phyloP scores from a whole-genome alignment of 2,888 invertebrate genomes.

The Octodonta nipae region DNA sequence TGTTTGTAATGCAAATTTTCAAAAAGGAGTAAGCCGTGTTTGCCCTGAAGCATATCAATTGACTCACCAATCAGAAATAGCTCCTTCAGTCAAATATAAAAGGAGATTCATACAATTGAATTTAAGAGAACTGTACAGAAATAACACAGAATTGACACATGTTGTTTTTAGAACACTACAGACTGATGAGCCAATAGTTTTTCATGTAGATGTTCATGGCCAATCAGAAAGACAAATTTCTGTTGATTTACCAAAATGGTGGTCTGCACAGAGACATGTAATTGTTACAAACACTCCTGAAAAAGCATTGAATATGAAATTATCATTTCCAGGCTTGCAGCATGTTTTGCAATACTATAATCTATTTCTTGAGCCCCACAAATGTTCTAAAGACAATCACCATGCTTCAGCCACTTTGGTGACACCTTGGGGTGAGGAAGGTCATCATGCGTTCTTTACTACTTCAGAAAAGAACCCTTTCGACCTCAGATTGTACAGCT shows the following conservation, averaged over 20 bases:
- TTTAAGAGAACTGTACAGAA: conserved; percentile 45
- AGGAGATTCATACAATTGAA: conserved; percentile 43
- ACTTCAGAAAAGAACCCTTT: conserved; percentile 39
- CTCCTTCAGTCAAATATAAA: conserved; percentile 38
- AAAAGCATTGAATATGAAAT: conserved; percentile 46
- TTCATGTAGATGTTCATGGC: conserved; percentile 53
- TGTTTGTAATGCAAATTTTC: conserved; percentile 52
- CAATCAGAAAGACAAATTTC: conserved; percentile 28
- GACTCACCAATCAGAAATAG: conserved; percentile 41
- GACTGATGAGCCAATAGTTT: conserved; percentile 44
- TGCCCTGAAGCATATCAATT: conserved; percentile 48
- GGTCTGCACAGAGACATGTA: conserved; percentile 26
- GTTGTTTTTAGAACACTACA: conserved; percentile 54
- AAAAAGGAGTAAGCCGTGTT: conserved; percentile 41
- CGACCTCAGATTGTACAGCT: conserved; percentile 44
- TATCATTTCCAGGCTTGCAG: conserved; percentile 44
- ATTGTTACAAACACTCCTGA: conserved; percentile 43
- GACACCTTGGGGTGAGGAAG: conserved; percentile 53
- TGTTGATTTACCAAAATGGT: conserved; percentile 26
- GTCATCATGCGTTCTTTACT: conserved; percentile 47
- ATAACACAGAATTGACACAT: conserved; percentile 47
- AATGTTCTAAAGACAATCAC: conserved; percentile 36
- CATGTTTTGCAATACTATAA: conserved; percentile 47
- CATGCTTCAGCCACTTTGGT: conserved; percentile 48
- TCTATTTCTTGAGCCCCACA: conserved; percentile 44